Percentiles rank a stretch among this genome's conserved stretches.
phyloP scores from a whole-genome alignment of 2,797 vertebrate genomes.

The Gymnodraco acuticeps region DNA sequence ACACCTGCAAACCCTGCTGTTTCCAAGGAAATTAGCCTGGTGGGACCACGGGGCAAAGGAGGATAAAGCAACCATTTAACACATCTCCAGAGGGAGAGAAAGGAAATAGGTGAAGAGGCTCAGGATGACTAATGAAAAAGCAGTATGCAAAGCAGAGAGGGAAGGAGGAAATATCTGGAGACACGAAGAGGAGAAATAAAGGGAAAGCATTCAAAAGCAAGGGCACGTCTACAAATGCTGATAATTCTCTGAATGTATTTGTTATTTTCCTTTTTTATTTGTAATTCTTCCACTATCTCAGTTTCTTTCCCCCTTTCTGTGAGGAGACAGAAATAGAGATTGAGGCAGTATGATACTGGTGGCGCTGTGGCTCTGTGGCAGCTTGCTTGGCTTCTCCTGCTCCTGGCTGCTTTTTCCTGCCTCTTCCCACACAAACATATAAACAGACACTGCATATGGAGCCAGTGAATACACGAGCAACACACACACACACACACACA shows the following conservation, averaged over 20 bases:
- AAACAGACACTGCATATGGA: conserved; percentile 62
- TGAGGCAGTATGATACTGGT: conserved; percentile 35
- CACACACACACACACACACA: conserved; percentile 40
- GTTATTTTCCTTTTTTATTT: conserved; percentile 41
- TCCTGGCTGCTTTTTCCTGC: conserved; percentile 48
- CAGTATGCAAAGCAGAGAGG: conserved; percentile 11
- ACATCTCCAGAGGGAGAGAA: conserved; percentile 54
- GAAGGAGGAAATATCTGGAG: conserved; percentile 13
- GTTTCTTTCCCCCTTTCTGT: conserved; percentile 19
- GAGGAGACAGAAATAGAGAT: conserved; percentile 52
- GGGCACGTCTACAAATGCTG: background rate
- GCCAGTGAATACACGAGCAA: conserved; percentile 19
- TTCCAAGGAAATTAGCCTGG: conserved; percentile 67
- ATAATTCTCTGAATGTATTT: conserved; percentile 33
- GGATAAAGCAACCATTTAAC: conserved; percentile 64
- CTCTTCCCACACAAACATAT: conserved; percentile 63
- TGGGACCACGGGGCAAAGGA: conserved; percentile 48
- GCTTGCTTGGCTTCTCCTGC: conserved; percentile 51
- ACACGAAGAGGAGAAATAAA: background rate
- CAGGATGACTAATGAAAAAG: conserved; percentile 46
- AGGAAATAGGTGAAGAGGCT: conserved; percentile 48
- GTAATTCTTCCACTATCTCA: conserved; percentile 17
- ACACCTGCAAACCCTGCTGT: conserved; percentile 66
- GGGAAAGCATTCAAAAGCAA: background rate
- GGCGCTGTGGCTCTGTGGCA: conserved; percentile 59